Conservation (phyloP, 1,140 invertebrate species). For the Archivesica marissinica region DNA sequence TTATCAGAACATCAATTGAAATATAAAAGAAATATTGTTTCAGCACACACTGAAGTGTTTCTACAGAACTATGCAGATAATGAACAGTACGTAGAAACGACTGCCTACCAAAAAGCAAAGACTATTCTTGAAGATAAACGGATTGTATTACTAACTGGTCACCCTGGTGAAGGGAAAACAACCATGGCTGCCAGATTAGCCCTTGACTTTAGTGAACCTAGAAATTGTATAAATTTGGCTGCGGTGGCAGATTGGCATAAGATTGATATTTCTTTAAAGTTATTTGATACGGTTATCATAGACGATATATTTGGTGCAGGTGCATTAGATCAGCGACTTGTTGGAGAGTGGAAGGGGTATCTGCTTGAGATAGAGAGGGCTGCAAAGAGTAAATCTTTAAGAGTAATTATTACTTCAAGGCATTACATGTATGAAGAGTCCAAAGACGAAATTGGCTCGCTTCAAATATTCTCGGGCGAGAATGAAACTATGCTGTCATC, state of each 20-base stretch:
- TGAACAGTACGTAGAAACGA: neutral
- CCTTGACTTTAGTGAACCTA: neutral
- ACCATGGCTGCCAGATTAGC: neutral
- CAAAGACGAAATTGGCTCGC: neutral
- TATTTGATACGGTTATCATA: constrained; percentile 29
- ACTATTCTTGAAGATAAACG: neutral
- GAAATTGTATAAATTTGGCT: neutral
- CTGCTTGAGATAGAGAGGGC: neutral
- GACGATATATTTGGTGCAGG: constrained; percentile 42
- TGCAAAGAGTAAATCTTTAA: neutral
- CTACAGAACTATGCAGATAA: neutral
- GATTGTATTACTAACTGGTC: neutral
- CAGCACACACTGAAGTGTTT: too few relatives aligned
- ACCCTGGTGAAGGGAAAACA: constrained; percentile 20
- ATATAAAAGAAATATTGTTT: too few relatives aligned
- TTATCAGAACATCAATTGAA: too few relatives aligned
- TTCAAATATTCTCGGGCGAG: constrained; percentile 10
- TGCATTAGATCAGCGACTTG: neutral
- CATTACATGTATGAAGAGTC: constrained; percentile 20
- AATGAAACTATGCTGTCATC: constrained; percentile 10
- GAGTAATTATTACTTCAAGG: constrained; percentile 19
- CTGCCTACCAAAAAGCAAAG: neutral
- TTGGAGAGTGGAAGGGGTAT: neutral
- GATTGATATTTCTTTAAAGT: neutral
- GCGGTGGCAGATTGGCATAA: neutral